These are phyloP conservation scores for Periplaneta americana DNA, from an alignment of 1,140 invertebrate species.

Conservation along the genomic window DNA sequence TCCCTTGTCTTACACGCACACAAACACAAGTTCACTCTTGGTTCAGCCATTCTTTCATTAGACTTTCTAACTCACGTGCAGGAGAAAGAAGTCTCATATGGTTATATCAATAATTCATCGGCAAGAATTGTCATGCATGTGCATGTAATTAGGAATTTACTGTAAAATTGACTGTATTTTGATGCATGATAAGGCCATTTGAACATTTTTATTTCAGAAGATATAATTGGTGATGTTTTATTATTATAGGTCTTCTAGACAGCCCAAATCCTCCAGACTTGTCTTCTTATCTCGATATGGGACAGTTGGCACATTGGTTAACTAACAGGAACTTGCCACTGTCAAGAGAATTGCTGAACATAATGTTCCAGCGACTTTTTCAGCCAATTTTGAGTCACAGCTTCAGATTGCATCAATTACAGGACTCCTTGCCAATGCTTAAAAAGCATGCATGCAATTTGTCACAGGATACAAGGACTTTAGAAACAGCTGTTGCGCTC, in stretches of 20 bases:
- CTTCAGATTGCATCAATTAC: background rate
- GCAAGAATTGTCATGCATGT: too few species aligned
- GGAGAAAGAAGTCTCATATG: too few species aligned
- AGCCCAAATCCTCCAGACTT: background rate
- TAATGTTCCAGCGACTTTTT: background rate
- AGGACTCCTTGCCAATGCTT: background rate
- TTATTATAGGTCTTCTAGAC: background rate
- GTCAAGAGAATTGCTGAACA: background rate
- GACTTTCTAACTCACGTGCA: too few species aligned
- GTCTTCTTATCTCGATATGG: background rate
- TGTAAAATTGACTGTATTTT: too few species aligned
- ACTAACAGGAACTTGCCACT: background rate
- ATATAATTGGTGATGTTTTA: too few species aligned
- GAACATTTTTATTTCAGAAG: too few species aligned
- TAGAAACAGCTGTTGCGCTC: background rate
- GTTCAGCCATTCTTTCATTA: too few species aligned
- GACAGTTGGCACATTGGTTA: background rate
- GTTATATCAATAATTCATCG: too few species aligned
- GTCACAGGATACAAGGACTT: background rate
- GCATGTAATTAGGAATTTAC: too few species aligned
- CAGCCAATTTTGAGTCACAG: background rate
- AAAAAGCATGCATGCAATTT: background rate
- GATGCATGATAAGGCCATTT: too few species aligned
- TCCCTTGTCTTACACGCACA: too few species aligned
- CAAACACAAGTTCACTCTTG: too few species aligned